Conservation (phyloP, 2,113 vertebrate species). For the Neotoma lepida region DNA sequence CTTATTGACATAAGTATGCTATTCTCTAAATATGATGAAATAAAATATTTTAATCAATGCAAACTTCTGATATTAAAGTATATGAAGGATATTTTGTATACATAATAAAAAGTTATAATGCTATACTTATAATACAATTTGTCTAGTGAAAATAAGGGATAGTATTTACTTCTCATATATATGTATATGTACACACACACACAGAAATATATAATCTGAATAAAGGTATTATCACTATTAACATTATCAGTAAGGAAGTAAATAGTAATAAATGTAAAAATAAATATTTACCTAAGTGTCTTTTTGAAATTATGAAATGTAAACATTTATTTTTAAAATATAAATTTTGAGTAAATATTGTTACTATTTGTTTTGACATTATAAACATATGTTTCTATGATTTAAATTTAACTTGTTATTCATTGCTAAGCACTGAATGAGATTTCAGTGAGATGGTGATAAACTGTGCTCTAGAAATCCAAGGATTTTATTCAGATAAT, state of each 20-base stretch:
- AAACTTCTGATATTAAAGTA: neutral
- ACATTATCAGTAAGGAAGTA: neutral
- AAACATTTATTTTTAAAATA: neutral
- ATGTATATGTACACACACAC: neutral
- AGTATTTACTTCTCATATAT: neutral
- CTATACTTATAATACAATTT: neutral
- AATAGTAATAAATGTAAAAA: neutral
- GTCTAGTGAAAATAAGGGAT: neutral
- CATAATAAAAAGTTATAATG: neutral
- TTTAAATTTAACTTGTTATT: neutral
- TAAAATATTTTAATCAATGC: neutral
- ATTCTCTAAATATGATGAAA: neutral
- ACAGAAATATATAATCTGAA: neutral
- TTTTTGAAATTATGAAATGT: conserved; percentile 1
- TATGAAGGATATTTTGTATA: neutral
- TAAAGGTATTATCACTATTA: neutral
- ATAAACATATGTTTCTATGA: neutral
- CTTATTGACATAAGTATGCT: neutral
- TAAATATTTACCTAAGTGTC: neutral
- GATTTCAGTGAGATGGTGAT: neutral
- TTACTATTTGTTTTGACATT: neutral
- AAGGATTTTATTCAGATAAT: neutral
- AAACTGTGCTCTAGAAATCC: neutral
- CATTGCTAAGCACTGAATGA: neutral
- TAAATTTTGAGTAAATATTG: neutral